phyloP scores from a whole-genome alignment of 1,140 invertebrate genomes.

The Protaetia brevitarsis region DNA sequence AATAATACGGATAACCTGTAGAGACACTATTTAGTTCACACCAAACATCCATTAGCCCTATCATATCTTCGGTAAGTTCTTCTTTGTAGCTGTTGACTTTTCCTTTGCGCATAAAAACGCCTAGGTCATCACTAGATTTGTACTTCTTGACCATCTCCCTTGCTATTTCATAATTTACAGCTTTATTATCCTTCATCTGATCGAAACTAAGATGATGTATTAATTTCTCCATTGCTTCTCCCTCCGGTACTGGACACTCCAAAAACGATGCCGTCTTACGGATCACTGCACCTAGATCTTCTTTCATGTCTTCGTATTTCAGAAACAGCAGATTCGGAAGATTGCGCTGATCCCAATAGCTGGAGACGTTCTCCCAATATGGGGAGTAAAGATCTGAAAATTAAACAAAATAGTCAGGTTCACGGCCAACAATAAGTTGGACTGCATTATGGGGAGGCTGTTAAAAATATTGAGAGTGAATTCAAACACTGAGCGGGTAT shows the following conservation, averaged over 20 bases:
- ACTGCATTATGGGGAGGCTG: no score
- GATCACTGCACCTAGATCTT: constrained; percentile 60
- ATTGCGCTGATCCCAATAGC: constrained; percentile 57
- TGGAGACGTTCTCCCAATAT: constrained; percentile 60
- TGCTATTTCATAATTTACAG: constrained; percentile 60
- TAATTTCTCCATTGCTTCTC: constrained; percentile 54
- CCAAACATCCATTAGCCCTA: neutral
- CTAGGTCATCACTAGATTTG: neutral
- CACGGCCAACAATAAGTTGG: no score
- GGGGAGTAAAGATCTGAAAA: constrained; percentile 58
- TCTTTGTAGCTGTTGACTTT: constrained; percentile 2
- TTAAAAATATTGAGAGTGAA: no score
- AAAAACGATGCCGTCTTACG: constrained; percentile 59
- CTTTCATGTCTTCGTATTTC: constrained; percentile 67
- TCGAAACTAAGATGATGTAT: constrained; percentile 63
- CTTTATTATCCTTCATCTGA: constrained; percentile 64
- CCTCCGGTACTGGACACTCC: constrained; percentile 50
- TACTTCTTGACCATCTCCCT: neutral
- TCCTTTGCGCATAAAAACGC: neutral
- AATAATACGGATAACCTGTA: no score
- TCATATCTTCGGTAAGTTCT: neutral
- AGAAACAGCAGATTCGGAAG: constrained; percentile 59
- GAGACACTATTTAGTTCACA: neutral
- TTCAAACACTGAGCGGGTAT: no score
- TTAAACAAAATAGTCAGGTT: no score